Percentiles rank a stretch among this genome's conserved stretches.
These are phyloP conservation scores for Lagodon rhomboides DNA, from an alignment of 2,797 vertebrate genomes.

Conservation along the genomic window DNA sequence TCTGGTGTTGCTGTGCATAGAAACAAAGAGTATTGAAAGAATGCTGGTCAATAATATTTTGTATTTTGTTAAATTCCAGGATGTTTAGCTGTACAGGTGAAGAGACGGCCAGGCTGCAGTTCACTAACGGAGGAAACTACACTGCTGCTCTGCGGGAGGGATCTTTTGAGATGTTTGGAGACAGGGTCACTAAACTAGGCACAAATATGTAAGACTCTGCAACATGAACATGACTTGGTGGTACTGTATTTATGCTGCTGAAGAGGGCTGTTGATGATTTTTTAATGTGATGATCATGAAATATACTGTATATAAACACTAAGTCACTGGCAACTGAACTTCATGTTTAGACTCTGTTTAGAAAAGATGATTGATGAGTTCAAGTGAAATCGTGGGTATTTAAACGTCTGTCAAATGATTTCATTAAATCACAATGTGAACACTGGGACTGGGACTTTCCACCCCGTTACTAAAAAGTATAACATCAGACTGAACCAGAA, in stretches of 20 bases:
- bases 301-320: background rate
- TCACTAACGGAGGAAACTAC: slow-evolving; percentile 91
- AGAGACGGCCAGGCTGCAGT: slow-evolving; percentile 88
- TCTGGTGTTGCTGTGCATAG: background rate
- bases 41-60: background rate
- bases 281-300: background rate
- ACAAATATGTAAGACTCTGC: slow-evolving; percentile 93
- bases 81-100: slow-evolving; percentile 91
- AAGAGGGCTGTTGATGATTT: background rate
- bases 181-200: slow-evolving; percentile 94
- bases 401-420: background rate
- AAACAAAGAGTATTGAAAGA: background rate
- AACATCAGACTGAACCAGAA: background rate
- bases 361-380: background rate
- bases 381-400: background rate
- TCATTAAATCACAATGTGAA: background rate
- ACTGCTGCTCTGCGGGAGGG: slow-evolving; percentile 89
- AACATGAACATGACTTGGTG: background rate
- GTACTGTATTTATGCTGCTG: background rate
- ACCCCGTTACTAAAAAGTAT: background rate
- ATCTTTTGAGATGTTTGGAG: slow-evolving; percentile 95
- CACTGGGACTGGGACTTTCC: no score
- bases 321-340: background rate
- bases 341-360: no score
- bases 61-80: slow-evolving; percentile 79